Conservation (phyloP, 2,113 vertebrate genomes). For the Poecilia latipinna region DNA sequence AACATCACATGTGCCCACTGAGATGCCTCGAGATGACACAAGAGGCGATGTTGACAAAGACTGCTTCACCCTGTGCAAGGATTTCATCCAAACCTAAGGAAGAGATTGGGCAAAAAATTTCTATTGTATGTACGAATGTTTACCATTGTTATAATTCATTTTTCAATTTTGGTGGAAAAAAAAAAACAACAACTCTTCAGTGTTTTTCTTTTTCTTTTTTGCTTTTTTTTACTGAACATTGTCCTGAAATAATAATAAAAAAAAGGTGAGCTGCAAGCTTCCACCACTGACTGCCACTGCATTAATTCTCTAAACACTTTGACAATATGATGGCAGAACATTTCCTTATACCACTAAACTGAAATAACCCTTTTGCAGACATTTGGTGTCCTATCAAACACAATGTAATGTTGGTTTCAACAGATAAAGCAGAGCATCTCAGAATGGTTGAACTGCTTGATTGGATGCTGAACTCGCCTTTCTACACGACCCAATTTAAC, state of each 20-base stretch:
- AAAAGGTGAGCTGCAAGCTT: background rate
- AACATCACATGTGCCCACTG: background rate
- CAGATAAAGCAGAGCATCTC: background rate
- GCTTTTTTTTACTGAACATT: background rate
- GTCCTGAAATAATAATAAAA: no score
- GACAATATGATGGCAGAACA: background rate
- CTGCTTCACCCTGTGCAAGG: no score
- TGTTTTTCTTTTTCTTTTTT: no score
- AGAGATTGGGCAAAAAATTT: no score
- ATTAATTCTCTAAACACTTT: background rate
- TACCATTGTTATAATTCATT: no score
- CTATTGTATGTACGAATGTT: no score
- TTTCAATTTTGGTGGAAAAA: no score
- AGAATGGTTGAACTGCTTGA: background rate
- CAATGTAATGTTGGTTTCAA: background rate
- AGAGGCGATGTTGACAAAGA: no score
- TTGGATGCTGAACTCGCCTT: background rate
- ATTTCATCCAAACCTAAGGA: no score
- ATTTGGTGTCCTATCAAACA: background rate
- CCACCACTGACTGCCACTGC: background rate
- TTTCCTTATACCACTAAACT: background rate
- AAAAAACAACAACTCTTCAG: no score
- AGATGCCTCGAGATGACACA: background rate
- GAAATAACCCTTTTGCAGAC: background rate
- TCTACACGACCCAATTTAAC: background rate